Percentiles rank a stretch among this genome's conserved stretches.
phyloP scores from a whole-genome alignment of 2,113 vertebrate species.

The Hystrix cristata region DNA sequence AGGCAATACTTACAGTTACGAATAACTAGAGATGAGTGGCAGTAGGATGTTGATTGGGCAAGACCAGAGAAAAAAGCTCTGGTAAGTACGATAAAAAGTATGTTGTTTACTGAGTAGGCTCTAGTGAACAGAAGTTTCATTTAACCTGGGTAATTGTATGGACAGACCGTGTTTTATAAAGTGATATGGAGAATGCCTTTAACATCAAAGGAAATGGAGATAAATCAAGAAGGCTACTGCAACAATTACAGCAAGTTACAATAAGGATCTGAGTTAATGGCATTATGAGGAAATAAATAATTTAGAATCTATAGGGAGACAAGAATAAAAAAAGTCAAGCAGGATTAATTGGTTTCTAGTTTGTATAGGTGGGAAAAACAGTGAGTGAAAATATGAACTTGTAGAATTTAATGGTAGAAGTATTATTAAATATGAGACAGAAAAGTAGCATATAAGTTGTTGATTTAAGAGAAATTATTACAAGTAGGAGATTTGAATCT shows the following conservation, averaged over 20 bases:
- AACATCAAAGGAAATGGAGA: background rate
- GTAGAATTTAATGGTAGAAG: background rate
- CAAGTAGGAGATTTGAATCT: background rate
- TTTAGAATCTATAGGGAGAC: background rate
- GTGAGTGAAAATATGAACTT: background rate
- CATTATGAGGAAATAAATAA: background rate
- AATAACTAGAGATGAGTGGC: background rate
- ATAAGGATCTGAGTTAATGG: background rate
- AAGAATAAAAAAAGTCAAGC: background rate
- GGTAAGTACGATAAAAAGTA: background rate
- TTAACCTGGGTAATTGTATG: background rate
- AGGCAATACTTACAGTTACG: background rate
- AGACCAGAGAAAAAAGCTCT: background rate
- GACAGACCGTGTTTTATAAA: background rate
- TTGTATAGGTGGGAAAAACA: background rate
- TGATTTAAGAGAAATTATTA: background rate
- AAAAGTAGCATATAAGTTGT: background rate
- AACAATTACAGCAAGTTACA: background rate
- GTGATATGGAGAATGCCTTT: background rate
- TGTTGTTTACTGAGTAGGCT: background rate
- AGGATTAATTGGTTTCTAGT: background rate
- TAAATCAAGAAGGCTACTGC: background rate
- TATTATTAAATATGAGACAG: background rate
- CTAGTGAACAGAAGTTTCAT: background rate
- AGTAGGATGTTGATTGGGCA: background rate